Percentiles rank a stretch among this genome's conserved stretches.
Conservation (phyloP, 2,888 invertebrate genomes). For the Sericinus montela region DNA sequence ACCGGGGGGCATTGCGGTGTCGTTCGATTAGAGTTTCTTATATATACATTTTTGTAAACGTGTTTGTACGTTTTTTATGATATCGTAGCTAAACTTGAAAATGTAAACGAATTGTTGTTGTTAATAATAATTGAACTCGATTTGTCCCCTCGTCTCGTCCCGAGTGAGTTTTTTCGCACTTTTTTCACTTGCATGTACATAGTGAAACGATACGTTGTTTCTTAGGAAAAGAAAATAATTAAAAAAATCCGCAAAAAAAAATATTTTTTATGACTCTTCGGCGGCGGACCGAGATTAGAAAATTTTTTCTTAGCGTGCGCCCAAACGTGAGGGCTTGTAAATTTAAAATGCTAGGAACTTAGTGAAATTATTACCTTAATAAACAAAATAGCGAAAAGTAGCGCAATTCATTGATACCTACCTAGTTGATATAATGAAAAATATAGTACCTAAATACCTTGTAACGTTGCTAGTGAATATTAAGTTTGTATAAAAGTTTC, state of each 20-base stretch:
- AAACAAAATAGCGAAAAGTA: slow-evolving; percentile 62
- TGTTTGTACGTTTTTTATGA: slow-evolving; percentile 59
- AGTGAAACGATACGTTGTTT: slow-evolving; percentile 46
- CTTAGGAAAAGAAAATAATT: slow-evolving; percentile 49
- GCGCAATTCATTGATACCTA: slow-evolving; percentile 66
- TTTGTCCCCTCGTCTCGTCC: slow-evolving; percentile 51
- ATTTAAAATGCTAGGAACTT: slow-evolving; percentile 57
- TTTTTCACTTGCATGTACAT: slow-evolving; percentile 64
- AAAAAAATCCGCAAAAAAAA: slow-evolving; percentile 61
- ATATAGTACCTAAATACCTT: slow-evolving; percentile 62
- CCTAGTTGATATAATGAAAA: slow-evolving; percentile 60
- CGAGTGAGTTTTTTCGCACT: slow-evolving; percentile 62
- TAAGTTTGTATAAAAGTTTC: slow-evolving; percentile 55
- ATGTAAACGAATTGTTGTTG: slow-evolving; percentile 47
- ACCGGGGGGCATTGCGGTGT: slow-evolving; percentile 52
- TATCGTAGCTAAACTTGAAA: slow-evolving; percentile 33
- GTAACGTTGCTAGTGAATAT: slow-evolving; percentile 73
- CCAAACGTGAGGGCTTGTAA: slow-evolving; percentile 42
- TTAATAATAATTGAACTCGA: slow-evolving; percentile 39
- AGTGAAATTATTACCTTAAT: slow-evolving; percentile 61
- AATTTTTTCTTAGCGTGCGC: slow-evolving; percentile 47
- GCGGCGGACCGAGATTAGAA: slow-evolving; percentile 53
- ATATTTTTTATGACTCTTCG: slow-evolving; percentile 55
- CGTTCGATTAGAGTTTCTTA: slow-evolving; percentile 31
- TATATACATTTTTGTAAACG: slow-evolving; percentile 28